These are phyloP conservation scores for Crocodylus rhombifer DNA, from an alignment of 2,797 vertebrate genomes.

Conservation along the genomic window DNA sequence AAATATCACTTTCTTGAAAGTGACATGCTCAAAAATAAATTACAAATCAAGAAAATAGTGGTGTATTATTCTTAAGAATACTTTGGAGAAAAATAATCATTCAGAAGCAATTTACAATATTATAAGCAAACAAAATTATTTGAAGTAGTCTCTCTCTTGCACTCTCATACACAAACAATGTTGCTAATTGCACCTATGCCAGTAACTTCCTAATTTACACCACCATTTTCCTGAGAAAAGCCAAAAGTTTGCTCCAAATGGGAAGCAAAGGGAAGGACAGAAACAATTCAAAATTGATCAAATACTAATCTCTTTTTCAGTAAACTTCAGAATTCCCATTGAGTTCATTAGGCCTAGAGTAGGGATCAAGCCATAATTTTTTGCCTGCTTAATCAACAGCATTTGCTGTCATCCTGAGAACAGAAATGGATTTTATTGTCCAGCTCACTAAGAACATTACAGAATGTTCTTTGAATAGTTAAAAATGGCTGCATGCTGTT, in stretches of 20 bases:
- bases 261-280: too few species aligned
- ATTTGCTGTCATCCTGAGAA: constrained; percentile 5
- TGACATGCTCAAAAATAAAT: neutral
- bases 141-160: neutral
- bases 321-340: neutral
- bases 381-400: neutral
- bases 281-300: neutral
- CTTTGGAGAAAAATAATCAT: neutral
- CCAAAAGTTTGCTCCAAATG: neutral
- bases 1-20: neutral
- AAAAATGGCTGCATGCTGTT: neutral
- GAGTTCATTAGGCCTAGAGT: neutral
- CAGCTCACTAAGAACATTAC: neutral
- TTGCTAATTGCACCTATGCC: neutral
- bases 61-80: neutral
- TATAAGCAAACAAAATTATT: too few species aligned
- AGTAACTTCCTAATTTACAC: neutral
- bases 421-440: neutral
- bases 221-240: neutral
- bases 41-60: neutral
- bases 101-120: too few species aligned
- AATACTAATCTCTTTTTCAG: neutral
- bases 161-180: neutral
- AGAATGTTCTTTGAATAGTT: neutral
- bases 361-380: neutral